Percentiles rank a stretch among this genome's conserved stretches.
These are phyloP conservation scores for Clinocottus analis DNA, from an alignment of 2,113 vertebrate genomes.

Conservation along the genomic window DNA sequence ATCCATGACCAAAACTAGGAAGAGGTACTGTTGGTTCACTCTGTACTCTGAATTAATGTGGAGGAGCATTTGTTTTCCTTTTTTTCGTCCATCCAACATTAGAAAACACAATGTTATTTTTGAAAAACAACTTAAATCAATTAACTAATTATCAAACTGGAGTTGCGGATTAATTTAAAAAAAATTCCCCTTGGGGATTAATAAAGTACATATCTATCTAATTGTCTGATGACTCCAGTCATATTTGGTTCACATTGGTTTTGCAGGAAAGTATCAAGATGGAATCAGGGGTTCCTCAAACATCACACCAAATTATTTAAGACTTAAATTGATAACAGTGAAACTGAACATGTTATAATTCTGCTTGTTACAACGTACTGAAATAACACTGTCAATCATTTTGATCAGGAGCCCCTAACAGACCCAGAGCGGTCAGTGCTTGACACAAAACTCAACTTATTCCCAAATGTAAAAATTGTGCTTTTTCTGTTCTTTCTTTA, in stretches of 20 bases:
- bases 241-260: neutral
- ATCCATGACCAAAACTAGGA: neutral
- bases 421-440: neutral
- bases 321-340: neutral
- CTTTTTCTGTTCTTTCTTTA: neutral
- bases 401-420: too few species aligned
- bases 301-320: neutral
- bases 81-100: neutral
- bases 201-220: too few species aligned
- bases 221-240: neutral
- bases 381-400: neutral
- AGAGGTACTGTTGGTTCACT: constrained; percentile 11
- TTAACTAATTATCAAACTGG: neutral
- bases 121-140: neutral
- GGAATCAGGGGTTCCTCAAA: neutral
- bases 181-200: too few species aligned
- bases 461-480: constrained; percentile 1
- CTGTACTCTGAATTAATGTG: neutral
- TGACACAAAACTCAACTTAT: neutral
- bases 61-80: neutral
- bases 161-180: too few species aligned
- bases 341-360: too few species aligned
- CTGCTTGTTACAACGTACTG: neutral
- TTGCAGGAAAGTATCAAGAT: neutral
- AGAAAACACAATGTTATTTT: neutral